These are phyloP conservation scores for Hirtodrosophila cameraria DNA, from an alignment of 2,888 invertebrate species.

Conservation along the genomic window DNA sequence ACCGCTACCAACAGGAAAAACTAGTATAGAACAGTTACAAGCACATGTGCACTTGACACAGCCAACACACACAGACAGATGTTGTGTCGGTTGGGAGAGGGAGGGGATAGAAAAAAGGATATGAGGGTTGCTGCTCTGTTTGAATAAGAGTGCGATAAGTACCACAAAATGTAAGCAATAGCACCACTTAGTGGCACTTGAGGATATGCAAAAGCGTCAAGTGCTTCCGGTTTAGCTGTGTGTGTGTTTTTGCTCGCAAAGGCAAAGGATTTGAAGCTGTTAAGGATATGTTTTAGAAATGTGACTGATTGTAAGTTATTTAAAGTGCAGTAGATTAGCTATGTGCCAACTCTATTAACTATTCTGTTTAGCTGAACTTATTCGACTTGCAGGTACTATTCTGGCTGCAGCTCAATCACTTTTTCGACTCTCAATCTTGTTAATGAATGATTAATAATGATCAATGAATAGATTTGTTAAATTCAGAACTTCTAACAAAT, in stretches of 20 bases:
- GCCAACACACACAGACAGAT: conserved; percentile 3
- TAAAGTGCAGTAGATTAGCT: conserved; percentile 42
- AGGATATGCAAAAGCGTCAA: conserved; percentile 74
- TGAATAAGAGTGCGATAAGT: conserved; percentile 68
- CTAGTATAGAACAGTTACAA: conserved; percentile 43
- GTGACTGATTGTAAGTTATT: conserved; percentile 49
- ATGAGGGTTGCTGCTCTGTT: conserved; percentile 17
- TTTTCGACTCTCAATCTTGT: too few relatives aligned
- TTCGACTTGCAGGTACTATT: too few relatives aligned
- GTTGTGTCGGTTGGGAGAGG: too few relatives aligned
- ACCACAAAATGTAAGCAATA: conserved; percentile 70
- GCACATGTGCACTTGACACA: conserved; percentile 58
- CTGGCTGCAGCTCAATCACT: too few relatives aligned
- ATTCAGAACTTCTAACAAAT: too few relatives aligned
- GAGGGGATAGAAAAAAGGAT: background rate
- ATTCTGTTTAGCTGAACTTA: too few relatives aligned
- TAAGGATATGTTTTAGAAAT: conserved; percentile 23
- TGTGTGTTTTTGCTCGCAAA: background rate
- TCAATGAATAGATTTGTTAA: too few relatives aligned
- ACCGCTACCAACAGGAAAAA: conserved; percentile 17
- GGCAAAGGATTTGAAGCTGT: background rate
- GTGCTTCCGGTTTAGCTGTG: conserved; percentile 67
- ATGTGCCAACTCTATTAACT: conserved; percentile 12
- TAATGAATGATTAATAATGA: too few relatives aligned
- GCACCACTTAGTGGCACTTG: conserved; percentile 77